A percentile compares a stretch with the other conserved stretches of the same genome.
phyloP scores from a whole-genome alignment of 2,113 vertebrate genomes.

The Ornithorhynchus anatinus region DNA sequence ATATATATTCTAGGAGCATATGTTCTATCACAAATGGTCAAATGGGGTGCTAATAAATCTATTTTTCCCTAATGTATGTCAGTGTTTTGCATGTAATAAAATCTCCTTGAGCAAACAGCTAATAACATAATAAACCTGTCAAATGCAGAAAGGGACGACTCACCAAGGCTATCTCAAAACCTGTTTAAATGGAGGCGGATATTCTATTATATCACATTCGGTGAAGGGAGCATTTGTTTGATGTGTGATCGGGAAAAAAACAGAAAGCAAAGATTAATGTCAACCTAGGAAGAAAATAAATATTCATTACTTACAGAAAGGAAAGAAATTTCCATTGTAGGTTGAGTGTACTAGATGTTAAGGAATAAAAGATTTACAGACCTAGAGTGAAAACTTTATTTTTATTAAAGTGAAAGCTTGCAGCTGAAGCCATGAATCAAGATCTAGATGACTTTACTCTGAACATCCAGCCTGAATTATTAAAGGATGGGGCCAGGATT shows the following conservation, averaged over 20 bases:
- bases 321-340: conserved; percentile 18
- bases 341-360: no score
- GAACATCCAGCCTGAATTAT: no score
- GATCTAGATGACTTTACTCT: no score
- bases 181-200: conserved; percentile 62
- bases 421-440: no score
- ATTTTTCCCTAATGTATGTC: conserved; percentile 64
- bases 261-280: conserved; percentile 51
- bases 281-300: conserved; percentile 54
- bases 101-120: conserved; percentile 68
- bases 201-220: conserved; percentile 63
- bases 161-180: conserved; percentile 60
- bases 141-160: conserved; percentile 55
- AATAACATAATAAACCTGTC: conserved; percentile 75
- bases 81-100: conserved; percentile 76
- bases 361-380: no score
- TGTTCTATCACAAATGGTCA: conserved; percentile 28
- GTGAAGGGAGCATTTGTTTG: conserved; percentile 68
- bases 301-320: conserved; percentile 41
- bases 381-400: no score
- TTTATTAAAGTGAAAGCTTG: no score
- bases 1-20: conserved; percentile 47
- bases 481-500: no score
- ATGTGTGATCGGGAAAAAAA: conserved; percentile 55
- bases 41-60: conserved; percentile 47